Evolutionary conservation across 2,888 invertebrate genomes (phyloP).

Genomic region (Tromatobia lineatoria): DNA sequence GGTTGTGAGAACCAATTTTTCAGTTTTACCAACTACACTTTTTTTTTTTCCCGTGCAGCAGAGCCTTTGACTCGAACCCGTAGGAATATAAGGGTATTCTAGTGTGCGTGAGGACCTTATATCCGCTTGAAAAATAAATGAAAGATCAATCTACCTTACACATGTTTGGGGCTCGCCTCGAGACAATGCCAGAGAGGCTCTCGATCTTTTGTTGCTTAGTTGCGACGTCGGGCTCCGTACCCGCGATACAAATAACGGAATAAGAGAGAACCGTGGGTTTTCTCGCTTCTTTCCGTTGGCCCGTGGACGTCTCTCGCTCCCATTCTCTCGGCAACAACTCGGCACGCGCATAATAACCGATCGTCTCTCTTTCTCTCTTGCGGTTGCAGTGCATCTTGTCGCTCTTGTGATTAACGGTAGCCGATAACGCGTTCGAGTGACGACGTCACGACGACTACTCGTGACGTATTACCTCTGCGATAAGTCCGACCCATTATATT

Average conservation of each 20-base stretch:
- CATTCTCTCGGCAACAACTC: conserved; percentile 18
- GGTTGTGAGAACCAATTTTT: too few relatives aligned
- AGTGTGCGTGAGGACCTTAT: not conserved
- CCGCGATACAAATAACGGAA: conserved; percentile 44
- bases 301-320: conserved; percentile 25
- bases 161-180: conserved; percentile 8
- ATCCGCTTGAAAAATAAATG: conserved; percentile 8
- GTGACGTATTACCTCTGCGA: conserved; percentile 62
- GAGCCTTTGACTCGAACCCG: too few relatives aligned
- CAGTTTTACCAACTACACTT: too few relatives aligned
- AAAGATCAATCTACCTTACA: conserved; percentile 34
- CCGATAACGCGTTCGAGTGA: conserved; percentile 63
- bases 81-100: too few relatives aligned
- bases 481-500: conserved; percentile 58
- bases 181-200: conserved; percentile 2
- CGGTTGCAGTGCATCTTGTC: too few relatives aligned
- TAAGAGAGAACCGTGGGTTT: conserved; percentile 6
- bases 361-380: conserved; percentile 2
- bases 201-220: not conserved
- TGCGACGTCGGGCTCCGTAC: not conserved
- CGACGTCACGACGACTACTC: conserved; percentile 66
- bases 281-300: conserved; percentile 5
- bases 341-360: conserved; percentile 29
- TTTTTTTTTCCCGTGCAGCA: too few relatives aligned
- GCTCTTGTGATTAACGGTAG: conserved; percentile 61